Base-by-base conservation (phyloP, 2,113 vertebrate genomes). In the Cercopithecus mona region DNA sequence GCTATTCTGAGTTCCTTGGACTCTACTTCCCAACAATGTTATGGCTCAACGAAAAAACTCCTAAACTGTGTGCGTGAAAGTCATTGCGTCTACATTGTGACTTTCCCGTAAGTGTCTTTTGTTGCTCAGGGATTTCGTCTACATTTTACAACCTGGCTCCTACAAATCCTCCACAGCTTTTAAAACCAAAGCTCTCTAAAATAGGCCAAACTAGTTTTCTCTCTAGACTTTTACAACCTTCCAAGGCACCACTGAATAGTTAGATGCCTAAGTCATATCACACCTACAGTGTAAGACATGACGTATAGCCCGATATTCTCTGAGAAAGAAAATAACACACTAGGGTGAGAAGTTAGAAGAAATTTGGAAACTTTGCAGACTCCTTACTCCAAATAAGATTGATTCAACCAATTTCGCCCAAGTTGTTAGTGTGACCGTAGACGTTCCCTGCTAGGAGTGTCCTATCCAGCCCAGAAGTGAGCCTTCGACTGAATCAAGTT, bases 111-210 rank as follows among this genome's bases (percentile, higher is more conserved):
- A 88, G 22, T 10, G 27, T 80, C 91, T 73, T 92, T 81, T 48
- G 61, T 75, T 59, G 64, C 72, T 90, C 11, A 0, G 50, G 20
- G 70, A 64, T 78, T 87, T 59, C 23, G 12, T 85, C 79, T 78
- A 22, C 13, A 5, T 93, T 98, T 97, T 92, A 96, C 40, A 96
- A 55, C 70, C 70, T 93, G 52, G 32, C 57, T 83, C 45, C 57
- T 68, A 64, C 78, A 92, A 97, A 92, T 45, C 7, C 79, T 89
- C 57, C 40, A 43, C 8, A 83, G 80, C 2, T 55, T 83, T 79
- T 87, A 78, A 22, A 96, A 93, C 59, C 85, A 64, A 94, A 88
- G 12, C 55, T 66, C 43, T 96, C 40, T 52, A 90, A 96, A 93
- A 95, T 18, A 48, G 88, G 82, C 52, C 73, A 45, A 90, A 57